Percentiles rank a stretch among this genome's conserved stretches.
These are phyloP conservation scores for Plotosus lineatus DNA, from an alignment of 2,113 vertebrate species.

Conservation along the genomic window DNA sequence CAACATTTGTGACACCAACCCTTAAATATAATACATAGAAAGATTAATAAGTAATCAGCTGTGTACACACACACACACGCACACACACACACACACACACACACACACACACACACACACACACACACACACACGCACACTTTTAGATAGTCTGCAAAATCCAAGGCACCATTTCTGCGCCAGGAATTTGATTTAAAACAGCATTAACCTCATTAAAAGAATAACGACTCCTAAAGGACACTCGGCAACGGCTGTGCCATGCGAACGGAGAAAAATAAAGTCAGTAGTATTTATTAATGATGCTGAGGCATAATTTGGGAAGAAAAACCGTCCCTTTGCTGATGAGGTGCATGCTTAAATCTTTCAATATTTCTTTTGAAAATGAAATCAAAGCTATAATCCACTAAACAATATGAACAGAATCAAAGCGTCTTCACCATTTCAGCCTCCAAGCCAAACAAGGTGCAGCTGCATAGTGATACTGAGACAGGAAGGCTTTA, in stretches of 20 bases:
- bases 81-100: conserved; percentile 8
- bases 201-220: conserved; percentile 61
- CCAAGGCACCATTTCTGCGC: neutral
- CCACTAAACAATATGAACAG: conserved; percentile 49
- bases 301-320: conserved; percentile 22
- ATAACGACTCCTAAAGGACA: conserved; percentile 56
- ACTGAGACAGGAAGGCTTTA: conserved; percentile 9
- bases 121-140: neutral
- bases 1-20: neutral
- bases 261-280: conserved; percentile 53
- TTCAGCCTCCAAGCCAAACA: conserved; percentile 39
- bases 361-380: conserved; percentile 54
- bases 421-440: conserved; percentile 35
- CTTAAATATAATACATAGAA: neutral
- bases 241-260: conserved; percentile 55
- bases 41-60: conserved; percentile 8
- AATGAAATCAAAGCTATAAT: conserved; percentile 53
- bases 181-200: conserved; percentile 44
- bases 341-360: conserved; percentile 55
- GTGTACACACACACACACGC: conserved; percentile 2
- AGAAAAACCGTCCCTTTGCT: conserved; percentile 42
- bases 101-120: neutral
- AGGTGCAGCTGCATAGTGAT: conserved; percentile 42
- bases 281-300: conserved; percentile 52
- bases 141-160: conserved; percentile 32